Conservation (phyloP, 1,140 invertebrate species). For the Schlechtendalia chinensis region DNA sequence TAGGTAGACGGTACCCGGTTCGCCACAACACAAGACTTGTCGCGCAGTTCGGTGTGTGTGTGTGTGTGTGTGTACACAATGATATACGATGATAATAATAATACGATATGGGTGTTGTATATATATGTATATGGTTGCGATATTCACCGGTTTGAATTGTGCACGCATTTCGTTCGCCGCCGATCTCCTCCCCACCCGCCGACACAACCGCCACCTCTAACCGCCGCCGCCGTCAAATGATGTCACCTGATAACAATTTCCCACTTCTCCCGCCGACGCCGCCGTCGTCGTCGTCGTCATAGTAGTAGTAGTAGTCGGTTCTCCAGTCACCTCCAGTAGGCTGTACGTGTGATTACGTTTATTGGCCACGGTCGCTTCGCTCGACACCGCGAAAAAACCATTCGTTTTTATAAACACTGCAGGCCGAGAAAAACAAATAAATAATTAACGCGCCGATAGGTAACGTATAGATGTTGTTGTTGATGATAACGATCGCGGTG, state of each 20-base stretch:
- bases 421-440: background rate
- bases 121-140: background rate
- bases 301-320: background rate
- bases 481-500: background rate
- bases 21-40: background rate
- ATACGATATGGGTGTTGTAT: too few species aligned
- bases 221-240: conserved; percentile 10
- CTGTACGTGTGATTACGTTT: background rate
- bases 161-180: background rate
- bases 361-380: background rate
- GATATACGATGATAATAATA: background rate
- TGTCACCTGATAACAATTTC: conserved; percentile 48
- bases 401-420: background rate
- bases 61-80: too few species aligned
- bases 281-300: background rate
- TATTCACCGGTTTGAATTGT: conserved; percentile 20
- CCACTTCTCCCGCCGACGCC: background rate
- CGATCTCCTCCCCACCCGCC: background rate
- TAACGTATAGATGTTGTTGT: background rate
- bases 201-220: background rate
- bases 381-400: background rate
- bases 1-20: too few species aligned
- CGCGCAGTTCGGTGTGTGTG: too few species aligned
- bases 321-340: background rate
- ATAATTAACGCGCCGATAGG: background rate